Conservation (phyloP, 1,140 invertebrate genomes). For the Nasonia vitripennis region DNA sequence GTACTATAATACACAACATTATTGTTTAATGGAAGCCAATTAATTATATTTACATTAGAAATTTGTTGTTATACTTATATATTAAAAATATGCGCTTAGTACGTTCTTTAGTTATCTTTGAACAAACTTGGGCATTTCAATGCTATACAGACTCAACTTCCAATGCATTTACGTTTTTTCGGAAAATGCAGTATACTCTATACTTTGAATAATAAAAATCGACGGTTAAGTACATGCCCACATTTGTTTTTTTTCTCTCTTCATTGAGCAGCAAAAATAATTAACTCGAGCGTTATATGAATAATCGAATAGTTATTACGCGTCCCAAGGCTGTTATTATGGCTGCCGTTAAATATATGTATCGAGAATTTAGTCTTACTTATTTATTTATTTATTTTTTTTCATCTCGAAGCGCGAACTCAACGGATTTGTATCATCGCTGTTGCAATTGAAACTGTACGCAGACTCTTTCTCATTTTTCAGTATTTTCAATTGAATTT, state of each 20-base stretch:
- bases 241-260: slow-evolving; percentile 2
- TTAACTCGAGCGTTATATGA: slow-evolving; percentile 22
- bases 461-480: slow-evolving; percentile 1
- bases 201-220: background rate
- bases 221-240: too few species aligned
- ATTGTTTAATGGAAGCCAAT: slow-evolving; percentile 68
- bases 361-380: slow-evolving; percentile 30
- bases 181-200: background rate
- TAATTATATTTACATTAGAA: slow-evolving; percentile 61
- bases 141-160: too few species aligned
- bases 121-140: slow-evolving; percentile 18
- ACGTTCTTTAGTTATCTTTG: slow-evolving; percentile 19
- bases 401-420: background rate
- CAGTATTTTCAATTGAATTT: background rate
- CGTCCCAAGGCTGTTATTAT: slow-evolving; percentile 34
- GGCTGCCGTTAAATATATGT: slow-evolving; percentile 12
- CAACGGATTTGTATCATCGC: background rate
- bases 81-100: slow-evolving; percentile 41
- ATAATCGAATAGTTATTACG: slow-evolving; percentile 21
- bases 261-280: slow-evolving; percentile 20
- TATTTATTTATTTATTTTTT: background rate
- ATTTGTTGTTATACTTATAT: slow-evolving; percentile 37
- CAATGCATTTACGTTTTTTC: background rate
- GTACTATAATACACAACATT: slow-evolving; percentile 75
- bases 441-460: background rate